Base-by-base conservation (phyloP, 2,113 vertebrate genomes). In the Oreochromis spilurus region DNA sequence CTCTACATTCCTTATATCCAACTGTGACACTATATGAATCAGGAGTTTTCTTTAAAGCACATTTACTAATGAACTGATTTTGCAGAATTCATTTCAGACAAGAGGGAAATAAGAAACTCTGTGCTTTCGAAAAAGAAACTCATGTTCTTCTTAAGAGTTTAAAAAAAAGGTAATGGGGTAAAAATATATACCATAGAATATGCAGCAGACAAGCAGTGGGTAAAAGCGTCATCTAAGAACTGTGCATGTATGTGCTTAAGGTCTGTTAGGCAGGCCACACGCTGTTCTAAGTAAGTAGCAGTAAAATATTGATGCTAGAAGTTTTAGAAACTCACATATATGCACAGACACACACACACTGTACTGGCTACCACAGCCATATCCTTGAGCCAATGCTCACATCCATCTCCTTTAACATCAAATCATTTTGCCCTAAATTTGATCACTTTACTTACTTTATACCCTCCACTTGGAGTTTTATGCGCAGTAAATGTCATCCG, bases 281-380 rank as follows among this genome's bases (percentile, higher is more conserved):
- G 16, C 82, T 78, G 81, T 8, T 52, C 84, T 91, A 92, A 93
- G 91, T 90, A 91, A 87, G 90, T 17, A 84, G 65, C 36, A 13
- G 82, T 94, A 48, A 92, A 94, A 93, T 91, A 93, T 94, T 92
- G 29, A 94, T 87, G 62, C 26, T 43, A 77, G 6, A 88, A 82
- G 9, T 84, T 87, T 91, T 79, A 83, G 60, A 81, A 24, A 87
- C 81, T 80, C 81, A 58, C 60, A 50, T 50, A 65, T 45, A 78
- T 40, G 31, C 43, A 24, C 26, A 83, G 6, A 75, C 75, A 50
- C 65, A 38, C 31, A 65, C 50, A 70, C n/a, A 26, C 38, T 9
- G 11, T 14, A 88, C 9, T 5, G 9, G 19, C 48, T 57, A 53
- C 19, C 19, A 19, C 13, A 67, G 50, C 75, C 72, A 36, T 19